Base-by-base conservation (phyloP, 2,888 invertebrate species). In the Nebria salina region DNA sequence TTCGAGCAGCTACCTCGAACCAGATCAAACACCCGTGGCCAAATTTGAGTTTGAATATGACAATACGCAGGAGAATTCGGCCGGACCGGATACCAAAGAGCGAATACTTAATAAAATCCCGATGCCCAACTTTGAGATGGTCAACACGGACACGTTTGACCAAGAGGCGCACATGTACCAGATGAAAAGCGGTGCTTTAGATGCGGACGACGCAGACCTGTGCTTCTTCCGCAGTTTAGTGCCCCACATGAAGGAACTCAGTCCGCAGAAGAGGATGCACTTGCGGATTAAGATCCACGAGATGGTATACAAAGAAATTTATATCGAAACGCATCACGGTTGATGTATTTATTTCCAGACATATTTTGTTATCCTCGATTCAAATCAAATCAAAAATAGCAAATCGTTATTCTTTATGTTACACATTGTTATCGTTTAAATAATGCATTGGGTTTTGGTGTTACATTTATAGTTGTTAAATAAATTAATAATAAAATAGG, bases 281-380 rank as follows among this genome's bases (percentile, higher is more conserved):
- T 77, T 90, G 1, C 85, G 90, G 78, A 90, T 90, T 90, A 90
- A 90, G 83, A 90, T 90, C 7, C 90, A 90, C 72, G 90, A 90
- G 79, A 74, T 90, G 75, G 90, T 90, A 7, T 90, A 90, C 83
- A 90, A 90, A 84, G 90, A 90, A 0, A 90, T 90, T 1, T 90
- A 90, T 83, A 11, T 13, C 7, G 66, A 66, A 20, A 34, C 34
- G 34, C 34, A 20, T 20, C 20, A 34, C 34, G 5, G 34, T 5
- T 34, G 5, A 34, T 34, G 34, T 54, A 54, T 54, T 54, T 54
- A 54, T 11, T 54, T 11, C 54, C 54, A 54, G 7, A 54, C 4
- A 54, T 4, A 34, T 34, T 34, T 34, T 34, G 34, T 34, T 34
- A 4, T 34, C 54, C 54, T 13, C 54, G 8, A 54, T 54, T 54